These are phyloP conservation scores for Diadumene lineata DNA, from an alignment of 92 coral and sea anemone genomes.

Conservation along the genomic window DNA sequence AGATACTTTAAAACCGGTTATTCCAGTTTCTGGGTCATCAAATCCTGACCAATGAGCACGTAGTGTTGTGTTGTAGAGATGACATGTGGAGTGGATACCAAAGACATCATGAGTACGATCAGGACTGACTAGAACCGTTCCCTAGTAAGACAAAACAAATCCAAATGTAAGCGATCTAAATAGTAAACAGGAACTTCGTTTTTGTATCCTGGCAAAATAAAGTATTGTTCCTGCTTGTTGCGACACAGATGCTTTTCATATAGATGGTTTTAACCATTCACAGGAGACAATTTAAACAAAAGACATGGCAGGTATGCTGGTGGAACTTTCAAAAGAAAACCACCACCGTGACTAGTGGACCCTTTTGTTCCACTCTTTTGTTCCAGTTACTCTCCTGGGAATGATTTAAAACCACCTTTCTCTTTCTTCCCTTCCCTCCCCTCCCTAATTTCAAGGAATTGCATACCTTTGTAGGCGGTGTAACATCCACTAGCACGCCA, in stretches of 20 bases:
- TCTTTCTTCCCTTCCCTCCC: background rate
- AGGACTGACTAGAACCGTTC: slow-evolving; percentile 75
- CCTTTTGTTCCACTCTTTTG: background rate
- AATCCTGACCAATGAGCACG: slow-evolving; percentile 82
- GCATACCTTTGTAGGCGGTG: slow-evolving; percentile 82
- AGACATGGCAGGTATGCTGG: too few species aligned
- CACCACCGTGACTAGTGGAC: too few species aligned
- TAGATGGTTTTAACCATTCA: too few species aligned
- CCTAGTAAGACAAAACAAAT: slow-evolving; percentile 34
- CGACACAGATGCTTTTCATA: too few species aligned
- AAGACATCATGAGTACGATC: slow-evolving; percentile 80
- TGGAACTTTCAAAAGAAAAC: too few species aligned
- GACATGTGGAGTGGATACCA: slow-evolving; percentile 78
- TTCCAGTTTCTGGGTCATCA: slow-evolving; percentile 71
- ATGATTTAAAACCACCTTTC: too few species aligned
- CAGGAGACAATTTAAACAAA: too few species aligned
- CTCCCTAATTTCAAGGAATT: background rate
- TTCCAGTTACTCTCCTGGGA: background rate
- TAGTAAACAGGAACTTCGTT: background rate
- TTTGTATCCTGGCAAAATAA: too few species aligned
- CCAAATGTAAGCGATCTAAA: background rate
- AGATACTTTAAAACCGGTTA: slow-evolving; percentile 72
- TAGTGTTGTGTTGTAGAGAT: slow-evolving; percentile 72
- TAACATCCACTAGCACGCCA: slow-evolving; percentile 65
- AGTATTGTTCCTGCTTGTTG: too few species aligned